Conservation (phyloP, 2,797 vertebrate species). For the Pipistrellus pipistrellus region DNA sequence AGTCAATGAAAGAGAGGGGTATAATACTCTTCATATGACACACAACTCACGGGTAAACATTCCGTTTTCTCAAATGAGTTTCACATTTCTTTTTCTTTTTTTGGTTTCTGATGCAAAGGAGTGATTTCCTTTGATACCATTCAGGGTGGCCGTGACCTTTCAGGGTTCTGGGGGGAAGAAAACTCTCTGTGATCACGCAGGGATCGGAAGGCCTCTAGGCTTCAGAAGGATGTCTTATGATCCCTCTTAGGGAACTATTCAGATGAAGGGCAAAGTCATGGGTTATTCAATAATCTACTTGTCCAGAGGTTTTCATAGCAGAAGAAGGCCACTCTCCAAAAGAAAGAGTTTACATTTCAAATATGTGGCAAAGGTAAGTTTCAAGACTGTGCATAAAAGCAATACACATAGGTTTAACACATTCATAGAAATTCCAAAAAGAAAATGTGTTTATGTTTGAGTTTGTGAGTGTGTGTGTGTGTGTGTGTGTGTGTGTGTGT, state of each 20-base stretch:
- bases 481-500: background rate
- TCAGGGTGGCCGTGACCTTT: conserved; percentile 64
- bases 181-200: conserved; percentile 62
- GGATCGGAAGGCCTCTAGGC: conserved; percentile 50
- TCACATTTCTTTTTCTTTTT: background rate
- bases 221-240: conserved; percentile 87
- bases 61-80: conserved; percentile 58
- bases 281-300: conserved; percentile 86
- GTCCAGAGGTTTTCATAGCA: conserved; percentile 66
- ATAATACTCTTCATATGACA: conserved; percentile 70
- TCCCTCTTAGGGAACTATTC: conserved; percentile 81
- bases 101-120: conserved; percentile 73
- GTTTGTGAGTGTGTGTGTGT: background rate
- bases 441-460: background rate
- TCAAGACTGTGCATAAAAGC: conserved; percentile 1
- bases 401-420: background rate
- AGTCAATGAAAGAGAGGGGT: conserved; percentile 42
- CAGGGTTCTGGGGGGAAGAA: background rate
- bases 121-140: conserved; percentile 71
- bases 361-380: background rate
- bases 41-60: conserved; percentile 32
- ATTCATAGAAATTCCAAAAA: background rate
- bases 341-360: conserved; percentile 55
- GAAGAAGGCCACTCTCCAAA: conserved; percentile 65
- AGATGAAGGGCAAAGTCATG: conserved; percentile 86